A percentile compares a stretch with the other conserved stretches of the same genome.
Conservation (phyloP, 2,113 vertebrate species). For the Cervus canadensis region DNA sequence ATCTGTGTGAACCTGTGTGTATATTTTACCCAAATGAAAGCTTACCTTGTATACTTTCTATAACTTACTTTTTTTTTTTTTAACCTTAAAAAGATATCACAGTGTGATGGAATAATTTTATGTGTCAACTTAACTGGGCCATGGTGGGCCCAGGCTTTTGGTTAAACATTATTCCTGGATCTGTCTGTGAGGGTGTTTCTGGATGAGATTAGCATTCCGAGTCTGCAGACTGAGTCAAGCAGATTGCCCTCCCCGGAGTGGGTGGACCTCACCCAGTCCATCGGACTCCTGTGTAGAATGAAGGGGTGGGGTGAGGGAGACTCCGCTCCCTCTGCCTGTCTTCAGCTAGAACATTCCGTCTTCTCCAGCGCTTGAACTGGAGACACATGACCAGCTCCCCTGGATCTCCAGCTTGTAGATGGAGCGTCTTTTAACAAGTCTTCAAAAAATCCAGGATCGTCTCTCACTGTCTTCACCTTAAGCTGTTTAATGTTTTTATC, state of each 20-base stretch:
- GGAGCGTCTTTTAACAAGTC: not conserved
- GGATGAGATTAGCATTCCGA: not conserved
- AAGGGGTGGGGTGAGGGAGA: not conserved
- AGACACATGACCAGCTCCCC: not conserved
- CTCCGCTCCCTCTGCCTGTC: not conserved
- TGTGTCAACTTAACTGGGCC: not conserved
- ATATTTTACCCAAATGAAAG: not conserved
- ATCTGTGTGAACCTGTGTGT: not conserved
- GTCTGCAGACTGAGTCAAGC: not conserved
- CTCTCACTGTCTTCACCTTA: not conserved
- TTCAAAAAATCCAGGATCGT: not conserved
- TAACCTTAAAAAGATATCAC: not conserved
- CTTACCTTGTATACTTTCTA: not conserved
- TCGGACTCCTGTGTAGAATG: accelerated
- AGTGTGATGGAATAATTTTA: not conserved
- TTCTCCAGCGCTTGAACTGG: not conserved
- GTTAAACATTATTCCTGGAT: not conserved
- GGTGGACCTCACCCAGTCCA: not conserved
- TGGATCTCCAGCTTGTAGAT: not conserved
- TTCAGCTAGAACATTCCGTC: not conserved
- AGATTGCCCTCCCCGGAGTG: not conserved
- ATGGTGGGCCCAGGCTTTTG: not conserved
- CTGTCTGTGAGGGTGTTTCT: not conserved
- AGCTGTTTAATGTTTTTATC: not conserved
- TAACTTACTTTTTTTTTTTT: not conserved